Conservation (phyloP, 2,113 vertebrate species). For the Chloropsis hardwickii region DNA sequence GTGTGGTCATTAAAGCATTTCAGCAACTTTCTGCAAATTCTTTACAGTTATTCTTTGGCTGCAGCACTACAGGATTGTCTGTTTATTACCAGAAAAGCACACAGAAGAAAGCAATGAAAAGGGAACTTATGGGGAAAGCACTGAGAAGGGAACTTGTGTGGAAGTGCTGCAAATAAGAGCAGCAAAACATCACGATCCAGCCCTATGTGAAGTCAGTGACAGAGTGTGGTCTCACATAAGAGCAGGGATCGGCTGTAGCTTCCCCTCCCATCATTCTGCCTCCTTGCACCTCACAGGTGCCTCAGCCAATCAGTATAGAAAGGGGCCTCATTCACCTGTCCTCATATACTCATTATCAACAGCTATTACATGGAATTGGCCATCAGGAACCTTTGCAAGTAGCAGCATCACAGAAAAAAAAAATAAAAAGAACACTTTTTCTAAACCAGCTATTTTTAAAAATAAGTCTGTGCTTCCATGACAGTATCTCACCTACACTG, state of each 20-base stretch:
- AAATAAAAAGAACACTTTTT: background rate
- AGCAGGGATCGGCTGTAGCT: background rate
- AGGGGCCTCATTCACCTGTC: background rate
- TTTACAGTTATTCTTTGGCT: slow-evolving; percentile 1
- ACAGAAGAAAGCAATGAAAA: background rate
- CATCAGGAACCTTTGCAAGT: background rate
- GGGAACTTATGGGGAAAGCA: background rate
- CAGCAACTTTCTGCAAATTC: slow-evolving; percentile 8
- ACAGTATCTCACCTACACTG: background rate
- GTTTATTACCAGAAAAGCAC: background rate
- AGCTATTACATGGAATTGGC: background rate
- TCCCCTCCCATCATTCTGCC: background rate
- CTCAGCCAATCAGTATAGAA: background rate
- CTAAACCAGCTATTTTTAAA: background rate
- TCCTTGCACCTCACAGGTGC: background rate
- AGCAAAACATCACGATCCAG: background rate
- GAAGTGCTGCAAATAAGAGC: background rate
- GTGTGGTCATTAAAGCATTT: slow-evolving; percentile 31
- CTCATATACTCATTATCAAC: background rate
- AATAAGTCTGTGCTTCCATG: background rate
- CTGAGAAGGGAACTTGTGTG: background rate
- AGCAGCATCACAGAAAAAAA: background rate
- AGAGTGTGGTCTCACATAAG: background rate
- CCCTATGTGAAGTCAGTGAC: background rate
- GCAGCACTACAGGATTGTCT: background rate